A percentile compares a stretch with the other conserved stretches of the same genome.
These are phyloP conservation scores for Lasius platythorax DNA, from an alignment of 2,888 invertebrate genomes.

Conservation along the genomic window DNA sequence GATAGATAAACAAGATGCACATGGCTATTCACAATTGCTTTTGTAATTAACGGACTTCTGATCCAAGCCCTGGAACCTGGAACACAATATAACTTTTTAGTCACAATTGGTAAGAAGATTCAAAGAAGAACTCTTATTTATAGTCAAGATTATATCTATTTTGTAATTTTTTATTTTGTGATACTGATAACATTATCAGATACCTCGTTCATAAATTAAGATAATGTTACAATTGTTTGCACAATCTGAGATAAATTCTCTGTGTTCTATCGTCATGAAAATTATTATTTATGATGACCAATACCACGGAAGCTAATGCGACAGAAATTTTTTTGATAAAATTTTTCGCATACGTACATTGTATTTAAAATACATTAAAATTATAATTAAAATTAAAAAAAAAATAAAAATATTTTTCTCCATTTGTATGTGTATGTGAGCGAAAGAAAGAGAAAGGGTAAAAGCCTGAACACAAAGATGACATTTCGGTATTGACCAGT, in stretches of 20 bases:
- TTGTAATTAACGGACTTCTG: background rate
- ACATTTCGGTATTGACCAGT: too few relatives aligned
- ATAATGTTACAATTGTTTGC: slow-evolving; percentile 55
- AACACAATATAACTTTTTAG: background rate
- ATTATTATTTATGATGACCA: background rate
- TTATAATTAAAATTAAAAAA: too few relatives aligned
- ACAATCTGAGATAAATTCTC: background rate
- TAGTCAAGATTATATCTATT: slow-evolving; percentile 11
- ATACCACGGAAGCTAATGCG: background rate
- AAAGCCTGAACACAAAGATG: too few relatives aligned
- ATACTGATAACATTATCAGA: slow-evolving; percentile 61
- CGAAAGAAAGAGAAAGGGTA: too few relatives aligned
- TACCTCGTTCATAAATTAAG: slow-evolving; percentile 63
- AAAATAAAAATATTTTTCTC: too few relatives aligned
- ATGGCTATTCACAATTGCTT: slow-evolving; percentile 85
- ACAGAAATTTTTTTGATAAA: too few relatives aligned
- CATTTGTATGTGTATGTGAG: too few relatives aligned
- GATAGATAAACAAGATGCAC: slow-evolving; percentile 94
- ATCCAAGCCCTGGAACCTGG: background rate
- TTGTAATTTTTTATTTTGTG: background rate
- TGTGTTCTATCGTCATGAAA: background rate
- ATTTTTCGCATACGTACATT: too few relatives aligned
- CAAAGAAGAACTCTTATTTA: slow-evolving; percentile 19
- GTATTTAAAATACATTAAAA: too few relatives aligned
- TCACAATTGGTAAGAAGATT: background rate